Base-by-base conservation (phyloP, 2,888 invertebrate genomes). In the Kuschelorhynchus macadamiae region DNA sequence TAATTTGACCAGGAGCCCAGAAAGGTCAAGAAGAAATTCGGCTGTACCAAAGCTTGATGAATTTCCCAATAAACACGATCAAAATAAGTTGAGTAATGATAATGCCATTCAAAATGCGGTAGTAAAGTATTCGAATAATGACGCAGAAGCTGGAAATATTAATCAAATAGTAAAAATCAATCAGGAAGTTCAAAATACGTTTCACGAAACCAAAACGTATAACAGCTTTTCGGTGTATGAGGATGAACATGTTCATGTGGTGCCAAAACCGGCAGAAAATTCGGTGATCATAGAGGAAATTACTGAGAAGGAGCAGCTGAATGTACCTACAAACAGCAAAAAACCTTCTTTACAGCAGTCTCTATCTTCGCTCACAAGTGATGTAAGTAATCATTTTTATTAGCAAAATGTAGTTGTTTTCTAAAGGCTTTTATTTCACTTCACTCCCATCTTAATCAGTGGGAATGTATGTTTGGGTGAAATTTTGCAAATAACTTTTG, bases 1-100 rank as follows among this genome's bases (percentile, higher is more conserved):
- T 75, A 91, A 91, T 76, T 81, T 91, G 49, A 90, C 90, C 71
- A 82, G 91, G 55, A 91, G 90, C 81, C 90, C 90, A 0, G 82
- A 79, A 61, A 70, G 76, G 44, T 21, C 52, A 14, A 65, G 57
- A 65, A 72, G 66, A 44, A 47, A 67, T 17, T 42, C 70, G 18
- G 49, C 36, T 4, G 11, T 36, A 7, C 5, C 4, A 36, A 11
- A 3, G 11, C n/a, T 36, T 9, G 36, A 36, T 12, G 5, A 36
- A 25, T 25, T 7, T 25, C 4, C 4, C 25, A 3, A 3, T 25
- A 25, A 7, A 3, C 3, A 25, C 7, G 25, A 25, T 25, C 3
- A 5, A 3, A 25, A 5, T 7, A 3, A 25, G 25, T 7, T 7
- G 32, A 50, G 3, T 33, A 7, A 16, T 33, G 12, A 17, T n/a